phyloP scores from a whole-genome alignment of 2,888 invertebrate species.

The Acrobasis consociella region DNA sequence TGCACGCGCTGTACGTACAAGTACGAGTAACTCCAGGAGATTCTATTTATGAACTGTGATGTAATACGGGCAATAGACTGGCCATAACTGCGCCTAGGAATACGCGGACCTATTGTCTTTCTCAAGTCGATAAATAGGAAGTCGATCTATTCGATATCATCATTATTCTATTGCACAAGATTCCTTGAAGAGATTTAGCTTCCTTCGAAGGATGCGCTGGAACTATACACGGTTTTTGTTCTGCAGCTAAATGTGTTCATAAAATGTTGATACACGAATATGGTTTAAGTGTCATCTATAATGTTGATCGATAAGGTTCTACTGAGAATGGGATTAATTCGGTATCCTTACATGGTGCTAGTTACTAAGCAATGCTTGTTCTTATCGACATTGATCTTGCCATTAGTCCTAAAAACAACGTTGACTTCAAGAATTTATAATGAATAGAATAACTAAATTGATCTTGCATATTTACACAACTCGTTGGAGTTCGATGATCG shows the following conservation, averaged over 20 bases:
- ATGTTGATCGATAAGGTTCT: conserved; percentile 7
- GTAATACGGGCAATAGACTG: conserved; percentile 65
- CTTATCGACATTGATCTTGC: neutral
- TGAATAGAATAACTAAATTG: conserved; percentile 9
- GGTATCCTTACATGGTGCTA: conserved; percentile 1
- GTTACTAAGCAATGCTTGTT: conserved; percentile 1
- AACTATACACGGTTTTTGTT: neutral
- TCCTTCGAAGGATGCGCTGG: conserved; percentile 1
- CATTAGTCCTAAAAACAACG: neutral
- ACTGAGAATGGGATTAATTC: conserved; percentile 1
- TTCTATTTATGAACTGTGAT: conserved; percentile 78
- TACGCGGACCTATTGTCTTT: conserved; percentile 46
- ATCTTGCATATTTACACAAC: neutral
- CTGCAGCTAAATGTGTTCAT: neutral
- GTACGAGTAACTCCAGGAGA: conserved; percentile 72
- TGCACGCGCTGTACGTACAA: conserved; percentile 63
- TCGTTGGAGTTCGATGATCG: conserved; percentile 11
- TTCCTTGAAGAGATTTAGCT: conserved; percentile 30
- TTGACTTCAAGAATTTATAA: neutral
- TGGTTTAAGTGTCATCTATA: conserved; percentile 19
- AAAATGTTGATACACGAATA: conserved; percentile 12
- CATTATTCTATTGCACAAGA: conserved; percentile 34
- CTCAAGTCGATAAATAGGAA: conserved; percentile 40
- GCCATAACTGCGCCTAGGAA: conserved; percentile 52
- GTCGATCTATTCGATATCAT: conserved; percentile 35